A percentile compares a stretch with the other conserved stretches of the same genome.
Evolutionary conservation across 2,888 invertebrate species (phyloP).

Genomic region (Cerceris ruficornis): DNA sequence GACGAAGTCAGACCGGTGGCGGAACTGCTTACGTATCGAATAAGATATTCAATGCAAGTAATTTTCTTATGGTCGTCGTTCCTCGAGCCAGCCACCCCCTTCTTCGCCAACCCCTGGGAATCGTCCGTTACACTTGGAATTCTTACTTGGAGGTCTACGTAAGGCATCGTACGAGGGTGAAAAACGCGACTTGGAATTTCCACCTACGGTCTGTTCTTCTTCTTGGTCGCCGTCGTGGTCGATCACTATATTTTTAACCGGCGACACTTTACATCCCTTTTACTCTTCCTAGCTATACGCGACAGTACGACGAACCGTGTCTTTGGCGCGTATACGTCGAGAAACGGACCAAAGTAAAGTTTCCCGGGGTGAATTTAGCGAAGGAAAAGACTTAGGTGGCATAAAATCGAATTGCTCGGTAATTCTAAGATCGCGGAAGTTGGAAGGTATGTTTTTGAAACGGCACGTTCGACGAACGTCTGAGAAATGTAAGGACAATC

Average conservation of each 20-base stretch:
- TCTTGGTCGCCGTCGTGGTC: conserved; percentile 42
- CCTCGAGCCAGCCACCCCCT: conserved; percentile 45
- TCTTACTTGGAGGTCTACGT: conserved; percentile 29
- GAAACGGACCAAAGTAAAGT: not conserved
- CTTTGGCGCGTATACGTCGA: not conserved
- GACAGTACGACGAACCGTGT: conserved; percentile 36
- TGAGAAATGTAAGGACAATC: conserved; percentile 19
- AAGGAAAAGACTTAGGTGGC: too few relatives aligned
- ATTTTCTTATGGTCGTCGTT: conserved; percentile 75
- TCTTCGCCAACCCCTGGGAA: conserved; percentile 43
- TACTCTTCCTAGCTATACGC: conserved; percentile 3
- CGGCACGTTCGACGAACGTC: not conserved
- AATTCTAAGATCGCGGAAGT: not conserved
- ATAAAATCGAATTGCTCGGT: too few relatives aligned
- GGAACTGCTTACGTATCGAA: conserved; percentile 63
- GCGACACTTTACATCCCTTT: conserved; percentile 23
- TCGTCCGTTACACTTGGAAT: conserved; percentile 35
- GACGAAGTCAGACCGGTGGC: conserved; percentile 42
- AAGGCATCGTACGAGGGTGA: conserved; percentile 42
- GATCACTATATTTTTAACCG: conserved; percentile 62
- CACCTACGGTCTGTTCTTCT: conserved; percentile 32
- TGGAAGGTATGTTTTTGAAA: not conserved
- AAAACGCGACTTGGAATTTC: conserved; percentile 27
- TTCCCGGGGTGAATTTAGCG: not conserved
- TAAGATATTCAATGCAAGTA: conserved; percentile 74